Percentiles rank a stretch among this genome's conserved stretches.
phyloP scores from a whole-genome alignment of 2,113 vertebrate genomes.

The Aegotheles bennettii region DNA sequence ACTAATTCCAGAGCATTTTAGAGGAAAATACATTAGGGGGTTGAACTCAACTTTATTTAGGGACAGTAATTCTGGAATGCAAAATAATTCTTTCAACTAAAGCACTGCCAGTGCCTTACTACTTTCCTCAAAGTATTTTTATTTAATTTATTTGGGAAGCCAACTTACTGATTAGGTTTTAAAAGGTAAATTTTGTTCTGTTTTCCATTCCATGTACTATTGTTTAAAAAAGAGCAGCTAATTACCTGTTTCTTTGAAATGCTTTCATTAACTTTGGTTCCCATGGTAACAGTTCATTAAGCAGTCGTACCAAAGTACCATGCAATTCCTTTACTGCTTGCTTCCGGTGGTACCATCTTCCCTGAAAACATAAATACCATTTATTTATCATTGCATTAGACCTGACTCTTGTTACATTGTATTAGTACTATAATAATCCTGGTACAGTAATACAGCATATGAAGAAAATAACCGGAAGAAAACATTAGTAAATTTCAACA shows the following conservation, averaged over 20 bases:
- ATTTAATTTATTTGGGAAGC: neutral
- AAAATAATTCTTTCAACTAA: neutral
- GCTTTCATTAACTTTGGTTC: conserved; percentile 96
- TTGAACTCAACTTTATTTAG: neutral
- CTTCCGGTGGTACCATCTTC: conserved; percentile 87
- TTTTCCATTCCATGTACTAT: neutral
- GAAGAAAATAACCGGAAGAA: neutral
- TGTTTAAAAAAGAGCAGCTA: neutral
- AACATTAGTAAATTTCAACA: neutral
- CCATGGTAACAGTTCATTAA: conserved; percentile 96
- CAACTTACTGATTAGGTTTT: neutral
- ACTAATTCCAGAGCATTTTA: neutral
- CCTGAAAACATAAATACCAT: conserved; percentile 73
- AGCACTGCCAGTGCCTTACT: neutral
- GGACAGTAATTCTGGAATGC: neutral
- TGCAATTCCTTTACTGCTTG: conserved; percentile 95
- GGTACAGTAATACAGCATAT: neutral
- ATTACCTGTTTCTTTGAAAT: conserved; percentile 95
- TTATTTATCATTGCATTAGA: conserved; percentile 2
- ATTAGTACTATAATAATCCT: neutral
- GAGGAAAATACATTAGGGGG: fast-evolving
- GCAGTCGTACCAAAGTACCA: conserved; percentile 89
- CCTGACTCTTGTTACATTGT: neutral
- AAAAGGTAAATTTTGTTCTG: neutral
- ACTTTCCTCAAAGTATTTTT: neutral